Evolutionary conservation across 37 sponge, comb jelly and placozoan species (phyloP).

Genomic region (Tethya wilhelma): DNA sequence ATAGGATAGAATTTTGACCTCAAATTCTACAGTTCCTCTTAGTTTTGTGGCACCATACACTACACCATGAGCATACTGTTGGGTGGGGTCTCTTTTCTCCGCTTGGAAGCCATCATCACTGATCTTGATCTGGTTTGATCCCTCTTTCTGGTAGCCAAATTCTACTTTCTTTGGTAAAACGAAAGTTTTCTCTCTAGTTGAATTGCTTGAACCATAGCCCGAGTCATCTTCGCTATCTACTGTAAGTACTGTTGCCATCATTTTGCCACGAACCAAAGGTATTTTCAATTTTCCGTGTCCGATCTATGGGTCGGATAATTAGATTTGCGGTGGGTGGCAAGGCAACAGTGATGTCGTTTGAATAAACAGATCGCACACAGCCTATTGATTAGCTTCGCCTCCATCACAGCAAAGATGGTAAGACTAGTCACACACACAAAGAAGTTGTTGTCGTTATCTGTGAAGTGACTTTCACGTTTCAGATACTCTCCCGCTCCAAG

Average conservation of each 20-base stretch:
- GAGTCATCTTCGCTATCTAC: too few relatives aligned
- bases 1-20: conserved; percentile 60
- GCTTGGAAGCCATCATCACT: conserved; percentile 52
- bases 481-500: conserved; percentile 81
- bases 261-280: not conserved
- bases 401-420: too few relatives aligned
- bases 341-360: not conserved
- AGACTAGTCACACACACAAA: too few relatives aligned
- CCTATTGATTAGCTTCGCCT: not conserved
- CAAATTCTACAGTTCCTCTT: conserved; percentile 79
- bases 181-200: conserved; percentile 45
- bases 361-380: not conserved
- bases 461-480: not conserved
- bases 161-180: conserved; percentile 38
- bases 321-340: not conserved
- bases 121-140: conserved; percentile 49
- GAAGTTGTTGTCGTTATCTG: too few relatives aligned
- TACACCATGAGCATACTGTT: conserved; percentile 79
- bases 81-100: conserved; percentile 62
- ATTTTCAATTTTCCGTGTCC: not conserved
- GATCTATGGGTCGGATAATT: conserved; percentile 6
- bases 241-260: too few relatives aligned
- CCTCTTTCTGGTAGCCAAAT: conserved; percentile 52
- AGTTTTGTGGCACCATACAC: conserved; percentile 59
- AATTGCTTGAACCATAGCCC: too few relatives aligned